Conservation (phyloP, 2,888 invertebrate genomes). For the Stegophylla sp. region DNA sequence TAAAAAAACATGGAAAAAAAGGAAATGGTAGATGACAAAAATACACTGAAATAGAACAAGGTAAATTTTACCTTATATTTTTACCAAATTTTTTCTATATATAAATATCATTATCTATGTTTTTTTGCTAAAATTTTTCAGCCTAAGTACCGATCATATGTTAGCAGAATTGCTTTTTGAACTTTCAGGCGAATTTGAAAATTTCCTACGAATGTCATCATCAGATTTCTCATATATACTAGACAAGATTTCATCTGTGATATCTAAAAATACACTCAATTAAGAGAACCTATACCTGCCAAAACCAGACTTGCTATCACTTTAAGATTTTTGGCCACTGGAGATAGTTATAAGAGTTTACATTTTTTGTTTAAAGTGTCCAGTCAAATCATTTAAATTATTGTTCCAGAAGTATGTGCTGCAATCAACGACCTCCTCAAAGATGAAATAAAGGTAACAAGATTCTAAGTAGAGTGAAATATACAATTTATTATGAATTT, state of each 20-base stretch:
- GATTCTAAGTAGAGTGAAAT: conserved; percentile 5
- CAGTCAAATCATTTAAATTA: conserved; percentile 37
- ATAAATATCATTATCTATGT: no score
- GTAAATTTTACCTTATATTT: neutral
- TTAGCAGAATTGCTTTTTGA: no score
- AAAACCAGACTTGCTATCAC: conserved; percentile 25
- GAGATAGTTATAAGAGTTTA: conserved; percentile 28
- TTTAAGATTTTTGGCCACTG: conserved; percentile 33
- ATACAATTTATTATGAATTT: conserved; percentile 16
- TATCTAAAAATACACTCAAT: no score
- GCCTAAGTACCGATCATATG: no score
- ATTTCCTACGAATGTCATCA: no score
- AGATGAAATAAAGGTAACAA: conserved; percentile 32
- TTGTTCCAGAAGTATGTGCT: conserved; percentile 41
- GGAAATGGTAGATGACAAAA: conserved; percentile 5
- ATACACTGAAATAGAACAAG: conserved; percentile 16
- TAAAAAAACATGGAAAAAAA: neutral
- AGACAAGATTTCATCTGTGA: no score
- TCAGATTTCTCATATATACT: no score
- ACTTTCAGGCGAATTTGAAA: no score
- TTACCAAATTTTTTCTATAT: no score
- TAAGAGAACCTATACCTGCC: conserved; percentile 5
- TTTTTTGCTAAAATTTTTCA: no score
- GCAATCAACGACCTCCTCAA: conserved; percentile 24
- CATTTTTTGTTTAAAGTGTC: conserved; percentile 42